Base-by-base conservation (phyloP, 2,888 invertebrate genomes). In the Pimpla rufipes region DNA sequence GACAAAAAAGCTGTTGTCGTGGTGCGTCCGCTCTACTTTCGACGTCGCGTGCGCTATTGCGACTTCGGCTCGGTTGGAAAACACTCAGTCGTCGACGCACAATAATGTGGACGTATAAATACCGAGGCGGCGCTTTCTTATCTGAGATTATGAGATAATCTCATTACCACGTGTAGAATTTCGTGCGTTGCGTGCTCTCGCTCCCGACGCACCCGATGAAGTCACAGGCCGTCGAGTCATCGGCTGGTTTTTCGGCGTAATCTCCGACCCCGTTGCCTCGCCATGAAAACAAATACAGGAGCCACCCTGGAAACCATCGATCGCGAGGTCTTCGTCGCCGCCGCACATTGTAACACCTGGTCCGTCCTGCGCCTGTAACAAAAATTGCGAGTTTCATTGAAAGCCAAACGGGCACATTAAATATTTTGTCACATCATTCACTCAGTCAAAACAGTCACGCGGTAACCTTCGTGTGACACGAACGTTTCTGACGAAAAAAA, bases 111-210 rank as follows among this genome's bases (percentile, higher is more conserved):
- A 37, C 18, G 29, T 37, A 47, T 11, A 13, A 13, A 18, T 18
- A 23, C 8, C 37, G n/a, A 11, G 18, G 13, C 18, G 62, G 35
- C 5, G 7, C 16, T 71, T 55, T 66, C 37, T 16, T 77, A 50
- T 67, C 45, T 21, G 35, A 40, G 73, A 77, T 35, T 50, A 71
- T 66, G 16, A 62, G 45, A 62, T 75, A 62, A 77, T 35, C 47
- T 73, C 23, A 47, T 2, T n/a, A 13, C n/a, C 18, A 29, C 73
- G 47, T 16, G 55, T 77, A n/a, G 21, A 13, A 42, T 23, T 13
- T 40, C 18, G 23, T 45, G 13, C 37, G 21, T 70, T 77, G 81
- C 77, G 81, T 81, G 76, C 4, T 29, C 23, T 23, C 4, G 18
- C 23, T 23, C n/a, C 55, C 18, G 57, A 16, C n/a, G 57, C 57